phyloP scores from a whole-genome alignment of 2,888 invertebrate genomes.

The Ashinkailepas kermadecensis region DNA sequence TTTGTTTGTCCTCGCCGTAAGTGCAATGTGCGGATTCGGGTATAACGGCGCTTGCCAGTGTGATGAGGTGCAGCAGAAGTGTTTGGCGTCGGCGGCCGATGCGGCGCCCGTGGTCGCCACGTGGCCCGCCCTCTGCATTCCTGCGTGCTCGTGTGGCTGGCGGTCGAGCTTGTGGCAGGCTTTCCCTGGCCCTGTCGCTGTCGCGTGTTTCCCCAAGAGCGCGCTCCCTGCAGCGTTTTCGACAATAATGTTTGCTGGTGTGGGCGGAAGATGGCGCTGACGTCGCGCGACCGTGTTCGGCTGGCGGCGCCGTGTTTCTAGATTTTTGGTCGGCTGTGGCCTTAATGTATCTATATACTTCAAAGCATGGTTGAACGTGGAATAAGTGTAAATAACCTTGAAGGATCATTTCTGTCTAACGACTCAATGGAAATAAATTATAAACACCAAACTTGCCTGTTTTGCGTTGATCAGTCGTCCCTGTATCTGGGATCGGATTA shows the following conservation, averaged over 20 bases:
- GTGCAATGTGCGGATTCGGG: constrained; percentile 4
- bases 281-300: background rate
- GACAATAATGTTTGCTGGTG: constrained; percentile 11
- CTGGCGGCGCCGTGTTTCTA: background rate
- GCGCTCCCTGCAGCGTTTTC: background rate
- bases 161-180: background rate
- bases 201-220: background rate
- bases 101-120: no score
- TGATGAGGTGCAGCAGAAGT: background rate
- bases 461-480: background rate
- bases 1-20: background rate
- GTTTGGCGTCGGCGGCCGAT: background rate
- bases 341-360: constrained; percentile 22
- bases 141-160: background rate
- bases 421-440: constrained; percentile 14
- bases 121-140: background rate
- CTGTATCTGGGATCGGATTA: no score
- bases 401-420: constrained; percentile 18
- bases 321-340: constrained; percentile 4
- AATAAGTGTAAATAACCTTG: constrained; percentile 9
- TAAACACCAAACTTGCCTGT: background rate
- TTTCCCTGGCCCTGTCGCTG: background rate
- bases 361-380: constrained; percentile 7
- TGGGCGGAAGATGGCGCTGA: background rate
- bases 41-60: background rate